Evolutionary conservation across 2,797 vertebrate genomes (phyloP).

Genomic region (Schizothorax lantsangensis): DNA sequence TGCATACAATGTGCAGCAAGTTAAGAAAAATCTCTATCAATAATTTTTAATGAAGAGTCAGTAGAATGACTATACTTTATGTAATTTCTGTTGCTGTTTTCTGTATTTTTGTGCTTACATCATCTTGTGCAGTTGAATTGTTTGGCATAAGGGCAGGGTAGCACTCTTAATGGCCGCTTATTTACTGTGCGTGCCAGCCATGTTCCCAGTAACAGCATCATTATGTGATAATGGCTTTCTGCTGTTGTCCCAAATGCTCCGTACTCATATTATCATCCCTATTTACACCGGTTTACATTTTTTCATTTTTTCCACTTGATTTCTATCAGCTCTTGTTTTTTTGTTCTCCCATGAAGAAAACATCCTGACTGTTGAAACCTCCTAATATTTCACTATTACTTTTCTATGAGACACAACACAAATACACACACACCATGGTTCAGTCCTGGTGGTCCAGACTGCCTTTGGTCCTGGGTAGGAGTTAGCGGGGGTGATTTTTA

Average conservation of each 20-base stretch:
- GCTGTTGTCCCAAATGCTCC: conserved; percentile 29
- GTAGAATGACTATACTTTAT: not conserved
- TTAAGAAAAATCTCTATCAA: not conserved
- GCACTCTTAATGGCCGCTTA: not conserved
- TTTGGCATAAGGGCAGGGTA: not conserved
- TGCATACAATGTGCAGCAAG: not conserved
- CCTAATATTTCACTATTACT: conserved; percentile 24
- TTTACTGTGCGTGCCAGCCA: conserved; percentile 4
- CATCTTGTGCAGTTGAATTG: not conserved
- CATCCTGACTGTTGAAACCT: conserved; percentile 28
- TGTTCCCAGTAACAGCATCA: conserved; percentile 24
- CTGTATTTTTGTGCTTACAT: conserved; percentile 5
- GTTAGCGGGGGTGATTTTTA: conserved; percentile 46
- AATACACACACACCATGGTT: conserved; percentile 24
- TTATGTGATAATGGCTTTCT: conserved; percentile 39
- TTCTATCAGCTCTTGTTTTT: conserved; percentile 28
- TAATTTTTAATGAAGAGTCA: not conserved
- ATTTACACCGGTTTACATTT: not conserved
- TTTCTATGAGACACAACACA: conserved; percentile 17
- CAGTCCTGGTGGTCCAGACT: conserved; percentile 33
- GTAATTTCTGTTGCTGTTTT: not conserved
- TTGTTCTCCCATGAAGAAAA: conserved; percentile 19
- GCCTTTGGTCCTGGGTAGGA: conserved; percentile 38
- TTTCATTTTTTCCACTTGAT: not conserved
- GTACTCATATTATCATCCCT: conserved; percentile 13